A percentile compares a stretch with the other conserved stretches of the same genome.
phyloP scores from a whole-genome alignment of 2,113 vertebrate genomes.

The Nothoprocta perdicaria region DNA sequence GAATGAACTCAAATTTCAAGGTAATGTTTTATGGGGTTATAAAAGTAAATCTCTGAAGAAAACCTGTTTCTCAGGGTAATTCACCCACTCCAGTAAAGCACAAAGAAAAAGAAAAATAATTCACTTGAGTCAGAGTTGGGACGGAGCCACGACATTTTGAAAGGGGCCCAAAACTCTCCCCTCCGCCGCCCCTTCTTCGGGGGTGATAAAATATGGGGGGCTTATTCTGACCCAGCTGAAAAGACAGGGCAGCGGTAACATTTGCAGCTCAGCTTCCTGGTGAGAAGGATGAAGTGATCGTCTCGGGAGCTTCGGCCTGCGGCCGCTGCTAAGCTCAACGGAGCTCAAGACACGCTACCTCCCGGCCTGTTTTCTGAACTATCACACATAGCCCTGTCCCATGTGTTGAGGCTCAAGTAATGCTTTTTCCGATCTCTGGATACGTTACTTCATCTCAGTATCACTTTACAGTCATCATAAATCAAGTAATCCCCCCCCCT shows the following conservation, averaged over 20 bases:
- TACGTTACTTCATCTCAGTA: slow-evolving; percentile 68
- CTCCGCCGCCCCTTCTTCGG: rapidly evolving
- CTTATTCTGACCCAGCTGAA: neutral
- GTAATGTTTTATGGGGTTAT: neutral
- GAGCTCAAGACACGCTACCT: neutral
- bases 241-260: rapidly evolving
- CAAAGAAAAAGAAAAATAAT: neutral
- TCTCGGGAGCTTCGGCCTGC: rapidly evolving
- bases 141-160: neutral
- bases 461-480: slow-evolving; percentile 74
- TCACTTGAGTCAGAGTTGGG: neutral
- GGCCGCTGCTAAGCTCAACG: neutral
- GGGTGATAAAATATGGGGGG: rapidly evolving
- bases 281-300: neutral
- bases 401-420: slow-evolving; percentile 44
- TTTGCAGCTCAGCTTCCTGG: neutral
- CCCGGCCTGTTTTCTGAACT: neutral
- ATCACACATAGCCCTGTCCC: rapidly evolving
- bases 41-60: neutral
- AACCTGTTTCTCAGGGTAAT: neutral
- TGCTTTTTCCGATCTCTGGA: slow-evolving; percentile 60
- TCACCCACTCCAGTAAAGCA: neutral
- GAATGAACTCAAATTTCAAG: neutral
- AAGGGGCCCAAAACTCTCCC: neutral
- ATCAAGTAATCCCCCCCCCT: slow-evolving; percentile 56